Evolutionary conservation across 2,888 invertebrate genomes (phyloP).

Genomic region (Aphrophora alni): DNA sequence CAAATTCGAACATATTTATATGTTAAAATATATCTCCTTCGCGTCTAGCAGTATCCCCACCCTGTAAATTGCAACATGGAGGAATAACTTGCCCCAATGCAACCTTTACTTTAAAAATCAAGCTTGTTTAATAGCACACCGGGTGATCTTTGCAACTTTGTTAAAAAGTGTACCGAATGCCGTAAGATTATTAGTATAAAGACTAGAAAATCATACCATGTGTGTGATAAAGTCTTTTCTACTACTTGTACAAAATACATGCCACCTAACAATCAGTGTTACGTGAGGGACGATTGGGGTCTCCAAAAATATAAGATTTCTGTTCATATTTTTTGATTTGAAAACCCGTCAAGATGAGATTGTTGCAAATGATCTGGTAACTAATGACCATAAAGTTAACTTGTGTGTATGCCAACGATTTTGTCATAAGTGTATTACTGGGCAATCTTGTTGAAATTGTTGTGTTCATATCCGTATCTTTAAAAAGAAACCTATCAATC

Average conservation of each 20-base stretch:
- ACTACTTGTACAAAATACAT: conserved; percentile 37
- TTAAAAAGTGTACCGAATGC: conserved; percentile 26
- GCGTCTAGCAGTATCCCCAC: conserved; percentile 19
- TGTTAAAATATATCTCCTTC: neutral
- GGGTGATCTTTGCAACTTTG: neutral
- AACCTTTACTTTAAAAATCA: too few species aligned
- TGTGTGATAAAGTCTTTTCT: conserved; percentile 37
- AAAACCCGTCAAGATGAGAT: conserved; percentile 39
- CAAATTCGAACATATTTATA: neutral
- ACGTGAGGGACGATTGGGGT: conserved; percentile 29
- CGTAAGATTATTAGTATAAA: neutral
- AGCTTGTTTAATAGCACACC: neutral
- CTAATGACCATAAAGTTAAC: too few species aligned
- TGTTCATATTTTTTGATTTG: too few species aligned
- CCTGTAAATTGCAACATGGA: neutral
- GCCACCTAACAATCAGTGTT: conserved; percentile 11
- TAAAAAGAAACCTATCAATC: neutral
- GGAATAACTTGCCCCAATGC: neutral
- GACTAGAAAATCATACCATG: conserved; percentile 12
- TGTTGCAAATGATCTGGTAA: neutral
- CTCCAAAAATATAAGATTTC: conserved; percentile 30
- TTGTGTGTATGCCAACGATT: conserved; percentile 17
- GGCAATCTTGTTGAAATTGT: neutral
- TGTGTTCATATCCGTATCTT: conserved; percentile 1
- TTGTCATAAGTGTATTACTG: neutral